These are phyloP conservation scores for Leptopilina syphax DNA, from an alignment of 2,888 invertebrate species.

Conservation along the genomic window DNA sequence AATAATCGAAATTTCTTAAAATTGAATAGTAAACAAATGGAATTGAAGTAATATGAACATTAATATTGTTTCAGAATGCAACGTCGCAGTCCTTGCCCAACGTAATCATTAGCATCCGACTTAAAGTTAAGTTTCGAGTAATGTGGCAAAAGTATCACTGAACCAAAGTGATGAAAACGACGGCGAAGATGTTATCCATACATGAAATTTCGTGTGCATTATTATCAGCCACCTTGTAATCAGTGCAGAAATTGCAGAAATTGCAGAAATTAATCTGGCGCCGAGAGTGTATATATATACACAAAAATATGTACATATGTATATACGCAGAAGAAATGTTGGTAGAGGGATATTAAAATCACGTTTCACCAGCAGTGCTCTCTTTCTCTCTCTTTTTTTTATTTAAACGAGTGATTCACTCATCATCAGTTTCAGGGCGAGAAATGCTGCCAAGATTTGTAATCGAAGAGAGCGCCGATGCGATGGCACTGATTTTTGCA, in stretches of 20 bases:
- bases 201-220: neutral
- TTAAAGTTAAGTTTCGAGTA: neutral
- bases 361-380: too few species aligned
- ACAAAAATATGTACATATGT: too few species aligned
- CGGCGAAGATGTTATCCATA: neutral
- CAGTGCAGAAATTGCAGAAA: neutral
- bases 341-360: too few species aligned
- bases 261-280: neutral
- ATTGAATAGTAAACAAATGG: neutral
- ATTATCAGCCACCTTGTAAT: neutral
- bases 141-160: neutral
- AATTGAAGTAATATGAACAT: neutral
- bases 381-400: too few species aligned
- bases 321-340: too few species aligned
- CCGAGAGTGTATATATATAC: slow-evolving; percentile 10
- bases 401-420: too few species aligned
- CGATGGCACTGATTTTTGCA: too few species aligned
- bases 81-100: slow-evolving; percentile 62
- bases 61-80: slow-evolving; percentile 62
- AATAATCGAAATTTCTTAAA: too few species aligned
- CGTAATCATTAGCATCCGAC: slow-evolving; percentile 58
- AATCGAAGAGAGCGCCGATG: too few species aligned
- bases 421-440: too few species aligned
- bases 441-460: too few species aligned
- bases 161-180: neutral